Evolutionary conservation across 2,888 invertebrate species (phyloP), one percentile per base, ranked within the genome.

Genomic region (Meloe dianella): DNA sequence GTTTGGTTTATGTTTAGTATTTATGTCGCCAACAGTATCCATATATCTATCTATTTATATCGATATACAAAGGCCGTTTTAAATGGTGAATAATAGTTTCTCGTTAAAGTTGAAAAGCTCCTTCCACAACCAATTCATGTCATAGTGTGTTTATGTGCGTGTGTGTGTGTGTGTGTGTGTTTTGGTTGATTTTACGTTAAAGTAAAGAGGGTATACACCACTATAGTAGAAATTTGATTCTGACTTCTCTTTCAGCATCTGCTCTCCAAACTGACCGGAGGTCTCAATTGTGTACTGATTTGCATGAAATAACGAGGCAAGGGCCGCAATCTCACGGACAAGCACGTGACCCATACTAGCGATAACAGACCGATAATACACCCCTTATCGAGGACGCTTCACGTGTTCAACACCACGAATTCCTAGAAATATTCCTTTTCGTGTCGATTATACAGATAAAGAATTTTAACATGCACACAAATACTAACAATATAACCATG

Each of bases 241-340:
- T 56, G 60, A 47, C 47, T 66, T 61, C 69, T 67, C 67, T 70
- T 66, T 66, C 66, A 67, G 69, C 74, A 71, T 72, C 70, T 72
- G 70, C 69, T 67, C 71, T 71, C 65, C 67, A 67, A 71, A 71
- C 72, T 75, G 76, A 77, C 75, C 76, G 71, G 70, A 73, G 74
- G 72, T 72, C 75, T 73, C 72, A 72, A 76, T 77, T 75, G 75
- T 74, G 71, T 73, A 69, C 76, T 77, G 79, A 80, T 80, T 80
- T 80, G 80, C 80, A 80, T 80, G 76, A 74, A 75, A 76, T 80
- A 79, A 79, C 79, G 79, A 79, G 77, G 67, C 74, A 65, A 66
- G 75, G 73, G 72, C 74, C 73, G 73, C 76, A 77, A 76, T 75
- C 76, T 73, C 75, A 72, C 70, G 73, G 71, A 70, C 68, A 66